Evolutionary conservation across 2,888 invertebrate species (phyloP).

Genomic region (Rhabditophanes sp.): DNA sequence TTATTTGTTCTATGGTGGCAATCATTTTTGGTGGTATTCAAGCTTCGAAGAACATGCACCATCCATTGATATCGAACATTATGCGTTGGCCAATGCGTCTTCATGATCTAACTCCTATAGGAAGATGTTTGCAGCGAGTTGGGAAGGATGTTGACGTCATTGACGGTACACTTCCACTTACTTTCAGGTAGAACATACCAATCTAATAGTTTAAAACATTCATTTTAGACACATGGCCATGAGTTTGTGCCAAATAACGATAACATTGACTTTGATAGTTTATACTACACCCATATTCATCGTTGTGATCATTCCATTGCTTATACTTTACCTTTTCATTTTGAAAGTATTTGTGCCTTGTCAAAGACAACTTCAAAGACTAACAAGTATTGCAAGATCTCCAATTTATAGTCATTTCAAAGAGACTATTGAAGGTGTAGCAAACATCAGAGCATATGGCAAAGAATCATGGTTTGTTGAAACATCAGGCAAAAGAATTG

Average conservation of each 20-base stretch:
- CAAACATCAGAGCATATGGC: slow-evolving; percentile 43
- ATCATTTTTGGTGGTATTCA: slow-evolving; percentile 13
- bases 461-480: slow-evolving; percentile 9
- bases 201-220: too few relatives aligned
- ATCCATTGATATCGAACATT: slow-evolving; percentile 12
- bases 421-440: slow-evolving; percentile 62
- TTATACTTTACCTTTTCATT: slow-evolving; percentile 20
- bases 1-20: slow-evolving; percentile 11
- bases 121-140: slow-evolving; percentile 17
- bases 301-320: slow-evolving; percentile 18
- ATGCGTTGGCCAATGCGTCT: slow-evolving; percentile 15
- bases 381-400: slow-evolving; percentile 24
- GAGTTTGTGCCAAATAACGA: too few relatives aligned
- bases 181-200: too few relatives aligned
- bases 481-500: slow-evolving; percentile 13
- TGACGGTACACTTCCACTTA: slow-evolving; percentile 19
- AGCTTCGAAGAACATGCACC: slow-evolving; percentile 14
- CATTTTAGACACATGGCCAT: too few relatives aligned
- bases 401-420: slow-evolving; percentile 67
- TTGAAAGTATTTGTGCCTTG: slow-evolving; percentile 61
- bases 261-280: slow-evolving; percentile 27
- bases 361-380: slow-evolving; percentile 57
- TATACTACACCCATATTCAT: slow-evolving; percentile 25
- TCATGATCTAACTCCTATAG: slow-evolving; percentile 19
- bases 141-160: slow-evolving; percentile 36